These are phyloP conservation scores for Drosophila burlai DNA, from an alignment of 1,140 invertebrate genomes.

Conservation along the genomic window DNA sequence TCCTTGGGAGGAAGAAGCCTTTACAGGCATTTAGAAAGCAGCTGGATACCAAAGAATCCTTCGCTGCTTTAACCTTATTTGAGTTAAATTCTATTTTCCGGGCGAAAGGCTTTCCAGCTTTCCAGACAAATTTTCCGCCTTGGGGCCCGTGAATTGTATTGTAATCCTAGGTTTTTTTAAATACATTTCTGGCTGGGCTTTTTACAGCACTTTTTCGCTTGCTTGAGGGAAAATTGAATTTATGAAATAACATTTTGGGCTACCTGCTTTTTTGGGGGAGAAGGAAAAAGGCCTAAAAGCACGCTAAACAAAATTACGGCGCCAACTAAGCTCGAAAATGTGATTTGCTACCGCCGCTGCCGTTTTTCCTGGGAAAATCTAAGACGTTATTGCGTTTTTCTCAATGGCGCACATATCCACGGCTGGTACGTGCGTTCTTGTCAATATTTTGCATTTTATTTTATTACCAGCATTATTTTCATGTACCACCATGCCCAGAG, in stretches of 20 bases:
- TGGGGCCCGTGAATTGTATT: constrained; percentile 2
- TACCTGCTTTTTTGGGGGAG: constrained; percentile 17
- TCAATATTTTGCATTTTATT: constrained; percentile 56
- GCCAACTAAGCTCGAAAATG: constrained; percentile 70
- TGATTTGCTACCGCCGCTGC: constrained; percentile 52
- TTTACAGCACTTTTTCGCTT: constrained; percentile 17
- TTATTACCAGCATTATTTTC: constrained; percentile 48
- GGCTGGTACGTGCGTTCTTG: constrained; percentile 63
- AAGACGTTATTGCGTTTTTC: constrained; percentile 26
- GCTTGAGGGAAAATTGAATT: constrained; percentile 61
- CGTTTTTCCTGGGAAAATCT: constrained; percentile 2
- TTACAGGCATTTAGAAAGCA: constrained; percentile 10
- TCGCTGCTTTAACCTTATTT: background rate
- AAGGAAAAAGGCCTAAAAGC: constrained; percentile 46
- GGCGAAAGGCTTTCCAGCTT: constrained; percentile 7
- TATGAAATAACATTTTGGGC: constrained; percentile 51
- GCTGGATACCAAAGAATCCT: constrained; percentile 21
- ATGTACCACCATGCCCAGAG: constrained; percentile 16
- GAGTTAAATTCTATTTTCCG: constrained; percentile 14
- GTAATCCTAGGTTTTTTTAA: constrained; percentile 13
- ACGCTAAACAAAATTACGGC: constrained; percentile 64
- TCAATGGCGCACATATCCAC: constrained; percentile 18
- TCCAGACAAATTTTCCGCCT: background rate
- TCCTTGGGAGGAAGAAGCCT: background rate
- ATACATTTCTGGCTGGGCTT: constrained; percentile 14